Evolutionary conservation across 2,113 vertebrate genomes (phyloP).

Genomic region (Hydrolagus affinis): DNA sequence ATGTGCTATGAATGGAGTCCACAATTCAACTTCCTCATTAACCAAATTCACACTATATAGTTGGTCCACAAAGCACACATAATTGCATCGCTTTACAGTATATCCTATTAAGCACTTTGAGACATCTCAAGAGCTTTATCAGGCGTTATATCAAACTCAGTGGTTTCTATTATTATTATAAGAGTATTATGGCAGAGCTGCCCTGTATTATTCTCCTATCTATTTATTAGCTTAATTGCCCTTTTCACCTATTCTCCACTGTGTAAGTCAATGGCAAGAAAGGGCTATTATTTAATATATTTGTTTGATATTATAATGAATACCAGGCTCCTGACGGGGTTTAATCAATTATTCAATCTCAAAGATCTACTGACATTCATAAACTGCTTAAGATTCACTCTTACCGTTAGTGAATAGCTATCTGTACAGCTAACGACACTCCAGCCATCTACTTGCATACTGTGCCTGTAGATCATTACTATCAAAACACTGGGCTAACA

Average conservation of each 20-base stretch:
- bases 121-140: too few relatives aligned
- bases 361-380: neutral
- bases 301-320: neutral
- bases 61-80: too few relatives aligned
- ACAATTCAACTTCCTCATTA: too few relatives aligned
- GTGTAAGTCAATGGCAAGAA: neutral
- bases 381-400: neutral
- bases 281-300: neutral
- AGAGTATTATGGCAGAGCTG: too few relatives aligned
- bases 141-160: too few relatives aligned
- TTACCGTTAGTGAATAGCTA: neutral
- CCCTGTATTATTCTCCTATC: too few relatives aligned
- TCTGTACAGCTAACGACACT: neutral
- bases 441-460: neutral
- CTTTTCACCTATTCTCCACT: neutral
- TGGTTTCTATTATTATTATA: too few relatives aligned
- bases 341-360: neutral
- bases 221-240: neutral
- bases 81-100: too few relatives aligned
- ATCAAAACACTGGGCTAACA: neutral
- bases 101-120: too few relatives aligned
- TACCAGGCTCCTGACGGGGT: neutral
- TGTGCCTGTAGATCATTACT: neutral
- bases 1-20: too few relatives aligned
- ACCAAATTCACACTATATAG: too few relatives aligned